Percentiles rank a stretch among this genome's conserved stretches.
Conservation (phyloP, 2,113 vertebrate genomes). For the Tapirus terrestris region DNA sequence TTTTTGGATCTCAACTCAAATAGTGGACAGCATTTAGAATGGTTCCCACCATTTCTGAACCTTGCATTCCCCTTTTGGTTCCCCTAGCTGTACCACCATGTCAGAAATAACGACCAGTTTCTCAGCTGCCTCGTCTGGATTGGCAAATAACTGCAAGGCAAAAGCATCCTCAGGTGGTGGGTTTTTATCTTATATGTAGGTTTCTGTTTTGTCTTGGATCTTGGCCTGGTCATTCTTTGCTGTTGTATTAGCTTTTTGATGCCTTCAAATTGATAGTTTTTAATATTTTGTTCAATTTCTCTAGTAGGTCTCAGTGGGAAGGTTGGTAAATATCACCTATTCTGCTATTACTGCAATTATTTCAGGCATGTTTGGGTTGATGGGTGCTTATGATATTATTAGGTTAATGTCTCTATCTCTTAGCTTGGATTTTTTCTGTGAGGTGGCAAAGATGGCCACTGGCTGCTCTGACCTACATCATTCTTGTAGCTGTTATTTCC, state of each 20-base stretch:
- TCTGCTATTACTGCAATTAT: not conserved
- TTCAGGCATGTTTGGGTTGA: not conserved
- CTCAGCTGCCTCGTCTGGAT: not conserved
- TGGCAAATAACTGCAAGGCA: not conserved
- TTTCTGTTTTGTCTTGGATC: not conserved
- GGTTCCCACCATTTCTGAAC: not conserved
- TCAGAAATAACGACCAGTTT: not conserved
- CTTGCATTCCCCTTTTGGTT: not conserved
- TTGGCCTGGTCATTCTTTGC: not conserved
- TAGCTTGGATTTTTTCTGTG: not conserved
- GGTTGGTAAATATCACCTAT: not conserved
- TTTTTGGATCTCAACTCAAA: not conserved
- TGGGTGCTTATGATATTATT: not conserved
- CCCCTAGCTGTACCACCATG: not conserved
- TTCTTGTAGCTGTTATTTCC: not conserved
- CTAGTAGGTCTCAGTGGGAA: not conserved
- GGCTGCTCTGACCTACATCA: not conserved
- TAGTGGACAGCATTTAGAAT: not conserved
- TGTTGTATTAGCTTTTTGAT: not conserved
- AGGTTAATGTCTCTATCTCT: not conserved
- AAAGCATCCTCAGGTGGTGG: not conserved
- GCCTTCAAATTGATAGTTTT: not conserved
- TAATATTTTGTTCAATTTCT: slow-evolving; percentile 2
- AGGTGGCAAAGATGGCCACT: not conserved
- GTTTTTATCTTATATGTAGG: not conserved